Conservation (phyloP, 2,113 vertebrate genomes). For the Sula dactylatra region DNA sequence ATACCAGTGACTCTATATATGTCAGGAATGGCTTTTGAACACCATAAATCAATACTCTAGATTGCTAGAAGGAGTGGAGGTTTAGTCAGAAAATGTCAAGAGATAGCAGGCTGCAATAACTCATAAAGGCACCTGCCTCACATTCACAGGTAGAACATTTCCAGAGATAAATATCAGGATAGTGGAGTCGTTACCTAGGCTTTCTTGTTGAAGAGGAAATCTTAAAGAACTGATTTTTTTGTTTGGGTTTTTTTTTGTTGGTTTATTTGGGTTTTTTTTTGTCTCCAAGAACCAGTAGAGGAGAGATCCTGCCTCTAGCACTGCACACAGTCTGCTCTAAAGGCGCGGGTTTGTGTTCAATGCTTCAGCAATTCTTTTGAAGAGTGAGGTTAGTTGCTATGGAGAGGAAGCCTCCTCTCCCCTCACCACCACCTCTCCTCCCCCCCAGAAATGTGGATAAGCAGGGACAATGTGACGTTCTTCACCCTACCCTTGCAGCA, state of each 20-base stretch:
- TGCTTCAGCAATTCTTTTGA: background rate
- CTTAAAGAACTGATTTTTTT: background rate
- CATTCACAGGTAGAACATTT: background rate
- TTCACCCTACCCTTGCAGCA: background rate
- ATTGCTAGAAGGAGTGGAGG: background rate
- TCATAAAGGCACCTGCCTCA: background rate
- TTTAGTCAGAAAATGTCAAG: background rate
- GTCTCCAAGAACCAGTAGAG: background rate
- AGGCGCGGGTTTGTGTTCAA: rapidly evolving
- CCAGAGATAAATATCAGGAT: background rate
- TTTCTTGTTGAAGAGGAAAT: background rate
- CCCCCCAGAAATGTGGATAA: background rate
- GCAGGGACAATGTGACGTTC: background rate
- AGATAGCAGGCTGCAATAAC: background rate
- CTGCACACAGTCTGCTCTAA: background rate
- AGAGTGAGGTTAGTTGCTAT: background rate
- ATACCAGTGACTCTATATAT: background rate
- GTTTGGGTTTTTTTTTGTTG: no score
- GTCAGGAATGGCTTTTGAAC: background rate
- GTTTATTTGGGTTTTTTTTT: no score
- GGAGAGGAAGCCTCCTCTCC: background rate
- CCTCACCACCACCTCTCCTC: background rate
- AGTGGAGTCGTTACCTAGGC: background rate
- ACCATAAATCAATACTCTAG: background rate
- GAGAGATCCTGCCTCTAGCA: background rate